Conservation (phyloP, 2,888 invertebrate species). For the Mesoligia furuncula region DNA sequence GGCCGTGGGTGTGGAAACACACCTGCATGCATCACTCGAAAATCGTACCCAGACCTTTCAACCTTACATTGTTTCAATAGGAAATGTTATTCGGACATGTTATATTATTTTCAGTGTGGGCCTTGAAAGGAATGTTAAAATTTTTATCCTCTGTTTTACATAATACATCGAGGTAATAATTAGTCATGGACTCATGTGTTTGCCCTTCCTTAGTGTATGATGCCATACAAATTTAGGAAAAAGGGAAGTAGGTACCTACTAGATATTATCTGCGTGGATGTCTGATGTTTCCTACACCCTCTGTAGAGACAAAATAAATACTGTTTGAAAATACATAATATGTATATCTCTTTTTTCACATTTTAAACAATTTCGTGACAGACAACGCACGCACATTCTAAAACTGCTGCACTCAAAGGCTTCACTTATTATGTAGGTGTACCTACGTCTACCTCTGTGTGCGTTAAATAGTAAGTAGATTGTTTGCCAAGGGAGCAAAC, state of each 20-base stretch:
- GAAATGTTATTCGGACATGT: constrained; percentile 16
- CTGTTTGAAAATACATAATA: no score
- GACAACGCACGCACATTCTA: no score
- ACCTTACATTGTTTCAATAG: neutral
- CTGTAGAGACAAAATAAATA: no score
- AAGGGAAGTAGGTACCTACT: neutral
- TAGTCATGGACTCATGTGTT: constrained; percentile 29
- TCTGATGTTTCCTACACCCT: neutral
- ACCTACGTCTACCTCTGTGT: no score
- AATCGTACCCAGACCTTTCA: neutral
- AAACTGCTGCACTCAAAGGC: no score
- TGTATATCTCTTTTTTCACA: no score
- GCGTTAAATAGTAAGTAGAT: no score
- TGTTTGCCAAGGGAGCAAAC: no score
- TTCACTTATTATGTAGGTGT: no score
- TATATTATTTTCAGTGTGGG: constrained; percentile 6
- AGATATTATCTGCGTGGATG: neutral
- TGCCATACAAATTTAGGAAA: constrained; percentile 4
- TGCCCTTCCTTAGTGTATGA: constrained; percentile 24
- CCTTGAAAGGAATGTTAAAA: constrained; percentile 53
- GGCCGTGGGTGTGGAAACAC: no score
- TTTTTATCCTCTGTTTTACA: constrained; percentile 33
- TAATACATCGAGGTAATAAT: constrained; percentile 22
- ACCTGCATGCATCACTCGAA: no score
- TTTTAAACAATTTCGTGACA: no score